These are phyloP conservation scores for Cebus imitator DNA, from an alignment of 2,113 vertebrate genomes.

Conservation along the genomic window DNA sequence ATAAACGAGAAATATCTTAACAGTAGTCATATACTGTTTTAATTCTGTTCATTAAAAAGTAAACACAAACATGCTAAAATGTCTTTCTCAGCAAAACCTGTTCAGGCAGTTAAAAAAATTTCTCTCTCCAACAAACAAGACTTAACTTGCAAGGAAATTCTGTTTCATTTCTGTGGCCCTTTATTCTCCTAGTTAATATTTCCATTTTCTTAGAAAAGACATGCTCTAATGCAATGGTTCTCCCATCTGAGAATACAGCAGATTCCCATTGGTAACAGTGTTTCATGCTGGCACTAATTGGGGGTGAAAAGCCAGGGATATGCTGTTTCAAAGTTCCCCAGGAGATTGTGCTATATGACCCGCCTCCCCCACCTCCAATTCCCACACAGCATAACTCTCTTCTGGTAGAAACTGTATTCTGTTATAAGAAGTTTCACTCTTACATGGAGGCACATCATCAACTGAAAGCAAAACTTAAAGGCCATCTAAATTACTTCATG, in stretches of 20 bases:
- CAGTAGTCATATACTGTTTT: neutral
- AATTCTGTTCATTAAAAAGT: slow-evolving; percentile 28
- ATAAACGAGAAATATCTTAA: neutral
- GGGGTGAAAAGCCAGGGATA: neutral
- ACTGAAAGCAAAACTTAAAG: neutral
- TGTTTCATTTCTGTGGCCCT: slow-evolving; percentile 29
- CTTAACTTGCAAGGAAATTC: slow-evolving; percentile 25
- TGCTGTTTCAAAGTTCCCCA: neutral
- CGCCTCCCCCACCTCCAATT: neutral
- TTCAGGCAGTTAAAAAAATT: slow-evolving; percentile 10
- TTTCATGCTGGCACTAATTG: neutral
- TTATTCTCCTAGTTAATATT: slow-evolving; percentile 12
- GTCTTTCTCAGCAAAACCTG: slow-evolving; percentile 8
- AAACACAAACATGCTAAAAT: slow-evolving; percentile 28
- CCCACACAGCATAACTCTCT: neutral
- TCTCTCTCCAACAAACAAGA: neutral
- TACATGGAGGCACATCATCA: neutral
- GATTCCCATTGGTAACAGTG: neutral
- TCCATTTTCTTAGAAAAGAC: slow-evolving; percentile 32
- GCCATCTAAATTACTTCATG: neutral
- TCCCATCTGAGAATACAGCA: neutral
- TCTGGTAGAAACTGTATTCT: neutral
- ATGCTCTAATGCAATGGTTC: neutral
- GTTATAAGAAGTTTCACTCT: neutral
- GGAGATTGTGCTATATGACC: neutral